A percentile compares a stretch with the other conserved stretches of the same genome.
Conservation (phyloP, 2,113 vertebrate genomes). For the Alces alces region DNA sequence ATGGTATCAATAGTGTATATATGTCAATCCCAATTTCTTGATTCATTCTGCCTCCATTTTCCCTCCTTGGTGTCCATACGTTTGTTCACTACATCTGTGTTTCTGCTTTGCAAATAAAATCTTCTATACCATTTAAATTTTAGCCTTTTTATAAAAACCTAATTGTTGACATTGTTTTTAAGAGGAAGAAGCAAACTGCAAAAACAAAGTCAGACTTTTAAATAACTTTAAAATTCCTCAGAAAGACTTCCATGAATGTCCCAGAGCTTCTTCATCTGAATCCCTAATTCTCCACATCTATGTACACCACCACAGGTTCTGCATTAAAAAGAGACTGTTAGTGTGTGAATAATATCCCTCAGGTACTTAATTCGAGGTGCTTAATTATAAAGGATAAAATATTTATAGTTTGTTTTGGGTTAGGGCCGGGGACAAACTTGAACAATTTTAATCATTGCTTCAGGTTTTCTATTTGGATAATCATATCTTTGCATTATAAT, state of each 20-base stretch:
- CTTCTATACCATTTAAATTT: neutral
- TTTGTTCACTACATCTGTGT: neutral
- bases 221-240: neutral
- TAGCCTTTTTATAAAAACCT: neutral
- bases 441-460: neutral
- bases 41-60: neutral
- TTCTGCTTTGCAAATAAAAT: neutral
- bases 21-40: neutral
- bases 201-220: neutral
- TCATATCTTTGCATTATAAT: neutral
- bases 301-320: neutral
- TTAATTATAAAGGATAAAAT: neutral
- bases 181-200: neutral
- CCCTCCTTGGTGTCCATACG: neutral
- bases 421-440: neutral
- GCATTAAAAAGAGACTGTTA: neutral
- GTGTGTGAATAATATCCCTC: neutral
- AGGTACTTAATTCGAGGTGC: neutral
- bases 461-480: neutral
- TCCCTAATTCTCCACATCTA: neutral
- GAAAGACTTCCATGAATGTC: neutral
- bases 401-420: neutral
- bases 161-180: neutral
- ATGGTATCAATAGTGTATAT: neutral
- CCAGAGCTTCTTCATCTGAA: neutral